Base-by-base conservation (phyloP, 2,888 invertebrate genomes). In the Andrena bicolor region DNA sequence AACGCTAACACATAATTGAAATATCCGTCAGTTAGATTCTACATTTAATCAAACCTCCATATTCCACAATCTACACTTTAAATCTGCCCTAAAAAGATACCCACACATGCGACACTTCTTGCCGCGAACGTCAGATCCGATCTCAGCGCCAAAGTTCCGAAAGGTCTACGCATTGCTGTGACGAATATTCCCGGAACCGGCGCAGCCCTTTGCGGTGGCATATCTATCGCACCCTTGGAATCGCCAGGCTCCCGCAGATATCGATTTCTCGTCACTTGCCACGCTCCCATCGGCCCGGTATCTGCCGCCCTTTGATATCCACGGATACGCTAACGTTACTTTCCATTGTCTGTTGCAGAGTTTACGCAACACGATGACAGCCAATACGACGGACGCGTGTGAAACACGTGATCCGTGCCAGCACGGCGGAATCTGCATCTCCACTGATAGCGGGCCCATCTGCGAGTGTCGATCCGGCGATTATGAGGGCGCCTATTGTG, bases 381-480 rank as follows among this genome's bases (percentile, higher is more conserved):
- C 95, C 84, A 97, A 97, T 94, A 96, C 96, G 92, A 97, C 97
- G 79, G 98, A 97, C 92, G 97, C 97, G 2, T 98, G 98, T 91
- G 97, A 98, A 94, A 96, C 97, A 0, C 96, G 97, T 73, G 98
- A 98, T 94, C 99, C 98, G 0, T 99, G 99, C 94, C 97, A 98
- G 93, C 98, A 99, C 92, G 98, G 98, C 3, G 99, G 99, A 20
- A 97, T 98, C 89, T 99, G 99, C 95, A 98, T 99, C 95, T 98
- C 98, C 89, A 98, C 98, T 3, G 99, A 99, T 94, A 97, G 97
- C 85, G 99, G 99, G 26, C 97, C 99, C 61, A 96, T 98, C 92
- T 99, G 99, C 95, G 98, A 99, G 94, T 99, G 99, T 94, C 95
- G 98, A 41, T 97, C 97, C 91, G 97, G 98, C 26, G 98, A 99